Base-by-base conservation (phyloP, 2,888 invertebrate species). In the Ecliptopera silaceata region DNA sequence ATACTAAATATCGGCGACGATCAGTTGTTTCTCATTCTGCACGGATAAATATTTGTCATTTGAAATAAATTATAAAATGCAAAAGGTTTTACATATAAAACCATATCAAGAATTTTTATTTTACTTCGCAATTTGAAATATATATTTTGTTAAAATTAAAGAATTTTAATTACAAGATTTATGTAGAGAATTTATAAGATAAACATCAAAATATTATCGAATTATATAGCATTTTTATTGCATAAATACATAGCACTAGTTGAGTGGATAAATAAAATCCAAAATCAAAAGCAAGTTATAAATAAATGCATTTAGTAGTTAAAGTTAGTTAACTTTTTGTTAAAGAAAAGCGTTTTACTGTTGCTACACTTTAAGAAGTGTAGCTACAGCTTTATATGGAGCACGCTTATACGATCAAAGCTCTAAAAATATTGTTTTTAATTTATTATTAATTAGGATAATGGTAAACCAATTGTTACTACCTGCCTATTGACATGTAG, bases 401-500 rank as follows among this genome's bases (percentile, higher is more conserved):
- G n/a, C n/a, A n/a, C n/a, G n/a, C n/a, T n/a, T n/a, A n/a, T n/a
- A n/a, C n/a, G n/a, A n/a, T n/a, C n/a, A n/a, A n/a, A n/a, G n/a
- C n/a, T n/a, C n/a, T n/a, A n/a, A n/a, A n/a, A n/a, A n/a, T n/a
- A n/a, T n/a, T n/a, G n/a, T n/a, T n/a, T n/a, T 38, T 47, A 20
- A 36, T 45, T 34, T 41, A 20, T 2, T 4, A 39, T 32, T 41
- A 13, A 13, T 12, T 39, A 32, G 12, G 12, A 39, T 47, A 49
- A 31, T 26, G 17, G 36, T 38, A 32, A 44, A 75, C 75, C 63
- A 80, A 84, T 86, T 84, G 84, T 88, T 87, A 87, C 86, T 86
- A 88, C 84, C 86, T 89, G 89, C 89, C 88, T 88, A 88, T 88
- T 87, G 87, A 89, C 83, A 88, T 75, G 83, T 89, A 88, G 86